Conservation (phyloP, 2,888 invertebrate species). For the Polietes domitor region DNA sequence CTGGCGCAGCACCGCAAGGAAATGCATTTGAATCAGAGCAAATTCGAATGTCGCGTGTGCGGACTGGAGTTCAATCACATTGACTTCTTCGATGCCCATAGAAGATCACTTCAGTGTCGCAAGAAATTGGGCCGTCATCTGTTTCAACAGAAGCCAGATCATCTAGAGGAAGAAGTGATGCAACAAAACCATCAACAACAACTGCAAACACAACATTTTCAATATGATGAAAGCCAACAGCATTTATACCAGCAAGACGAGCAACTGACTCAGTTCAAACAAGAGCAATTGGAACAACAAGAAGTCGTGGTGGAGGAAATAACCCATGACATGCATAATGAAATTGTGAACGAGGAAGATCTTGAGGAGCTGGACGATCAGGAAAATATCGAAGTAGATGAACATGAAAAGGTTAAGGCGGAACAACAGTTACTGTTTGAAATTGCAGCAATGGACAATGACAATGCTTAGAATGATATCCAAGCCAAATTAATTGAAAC, state of each 20-base stretch:
- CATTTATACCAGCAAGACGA: constrained; percentile 21
- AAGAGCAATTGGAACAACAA: constrained; percentile 59
- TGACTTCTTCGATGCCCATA: constrained; percentile 65
- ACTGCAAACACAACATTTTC: constrained; percentile 26
- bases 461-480: constrained; percentile 48
- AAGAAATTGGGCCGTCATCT: constrained; percentile 61
- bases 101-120: constrained; percentile 62
- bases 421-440: constrained; percentile 63
- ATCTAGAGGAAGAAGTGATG: constrained; percentile 17
- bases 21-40: constrained; percentile 62
- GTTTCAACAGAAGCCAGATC: constrained; percentile 54
- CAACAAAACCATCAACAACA: constrained; percentile 38
- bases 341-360: constrained; percentile 52
- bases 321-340: constrained; percentile 61
- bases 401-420: constrained; percentile 63
- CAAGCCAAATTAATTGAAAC: no score
- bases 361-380: constrained; percentile 56
- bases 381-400: constrained; percentile 58
- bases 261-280: constrained; percentile 48
- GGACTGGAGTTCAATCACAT: constrained; percentile 65
- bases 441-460: constrained; percentile 64
- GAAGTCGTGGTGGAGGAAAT: constrained; percentile 63
- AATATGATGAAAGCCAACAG: constrained; percentile 47
- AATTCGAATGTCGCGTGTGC: constrained; percentile 63
- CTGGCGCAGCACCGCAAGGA: constrained; percentile 64